These are phyloP conservation scores for Mesodorylaimus sp. DNA, from an alignment of 2,888 invertebrate genomes.

Conservation along the genomic window DNA sequence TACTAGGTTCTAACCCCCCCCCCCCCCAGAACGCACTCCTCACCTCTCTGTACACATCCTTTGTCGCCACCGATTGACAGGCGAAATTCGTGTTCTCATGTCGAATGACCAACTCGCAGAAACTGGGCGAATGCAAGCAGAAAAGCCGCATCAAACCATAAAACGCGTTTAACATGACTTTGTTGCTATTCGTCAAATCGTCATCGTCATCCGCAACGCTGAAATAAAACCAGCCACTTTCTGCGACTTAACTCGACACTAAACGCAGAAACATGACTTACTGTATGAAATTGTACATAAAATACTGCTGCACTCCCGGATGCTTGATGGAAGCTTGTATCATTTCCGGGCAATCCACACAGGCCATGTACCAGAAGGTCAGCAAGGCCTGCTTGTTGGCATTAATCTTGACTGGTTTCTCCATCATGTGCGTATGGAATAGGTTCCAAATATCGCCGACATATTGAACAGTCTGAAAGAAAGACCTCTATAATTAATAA, in stretches of 20 bases:
- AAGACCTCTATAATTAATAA: not conserved
- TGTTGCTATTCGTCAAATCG: conserved; percentile 78
- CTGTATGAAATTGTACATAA: conserved; percentile 89
- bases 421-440: conserved; percentile 69
- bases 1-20: no score
- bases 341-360: conserved; percentile 78
- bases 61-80: not conserved
- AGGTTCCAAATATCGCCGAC: conserved; percentile 62
- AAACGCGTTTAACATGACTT: conserved; percentile 69
- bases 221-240: conserved; percentile 21
- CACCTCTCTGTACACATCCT: not conserved
- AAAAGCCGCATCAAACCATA: conserved; percentile 71
- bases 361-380: conserved; percentile 80
- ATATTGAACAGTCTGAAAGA: not conserved
- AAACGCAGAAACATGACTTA: conserved; percentile 38
- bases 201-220: conserved; percentile 91
- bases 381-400: conserved; percentile 82
- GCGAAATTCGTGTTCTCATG: conserved; percentile 90
- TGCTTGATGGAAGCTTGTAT: conserved; percentile 48
- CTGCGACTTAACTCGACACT: no score
- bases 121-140: conserved; percentile 65
- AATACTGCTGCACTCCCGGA: conserved; percentile 55
- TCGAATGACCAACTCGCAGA: conserved; percentile 64
- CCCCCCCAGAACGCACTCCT: no score
- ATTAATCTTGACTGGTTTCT: conserved; percentile 80